These are phyloP conservation scores for Ligdia adustata DNA, from an alignment of 2,888 invertebrate species.

Conservation along the genomic window DNA sequence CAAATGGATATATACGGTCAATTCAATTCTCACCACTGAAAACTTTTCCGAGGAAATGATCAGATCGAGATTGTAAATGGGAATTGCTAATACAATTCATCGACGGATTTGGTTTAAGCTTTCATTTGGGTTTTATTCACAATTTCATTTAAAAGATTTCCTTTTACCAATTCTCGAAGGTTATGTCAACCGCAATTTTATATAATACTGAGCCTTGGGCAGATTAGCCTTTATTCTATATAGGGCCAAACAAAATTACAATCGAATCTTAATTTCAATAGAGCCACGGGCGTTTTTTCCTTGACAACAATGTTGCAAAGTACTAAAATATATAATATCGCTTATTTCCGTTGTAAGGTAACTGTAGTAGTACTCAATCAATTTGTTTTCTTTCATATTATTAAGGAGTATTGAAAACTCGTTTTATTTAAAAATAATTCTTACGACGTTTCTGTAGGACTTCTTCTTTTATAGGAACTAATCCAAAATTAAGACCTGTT, in stretches of 20 bases:
- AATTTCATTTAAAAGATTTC: slow-evolving; percentile 11
- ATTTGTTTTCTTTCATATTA: background rate
- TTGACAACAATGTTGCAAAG: slow-evolving; percentile 16
- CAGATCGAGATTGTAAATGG: background rate
- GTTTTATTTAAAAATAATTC: too few relatives aligned
- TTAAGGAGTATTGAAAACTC: too few relatives aligned
- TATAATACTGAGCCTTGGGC: slow-evolving; percentile 10
- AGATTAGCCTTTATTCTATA: slow-evolving; percentile 18
- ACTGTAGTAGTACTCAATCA: background rate
- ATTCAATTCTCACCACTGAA: too few relatives aligned
- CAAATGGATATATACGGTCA: too few relatives aligned
- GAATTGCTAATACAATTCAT: slow-evolving; percentile 13
- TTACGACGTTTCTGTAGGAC: too few relatives aligned
- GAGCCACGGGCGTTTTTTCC: slow-evolving; percentile 12
- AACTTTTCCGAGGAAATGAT: too few relatives aligned
- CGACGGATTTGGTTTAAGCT: slow-evolving; percentile 8
- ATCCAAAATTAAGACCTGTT: too few relatives aligned
- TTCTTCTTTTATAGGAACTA: too few relatives aligned
- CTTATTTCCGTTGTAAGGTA: too few relatives aligned
- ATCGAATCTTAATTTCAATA: slow-evolving; percentile 27
- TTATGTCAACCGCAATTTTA: slow-evolving; percentile 22
- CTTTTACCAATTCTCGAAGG: slow-evolving; percentile 6
- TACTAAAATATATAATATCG: too few relatives aligned
- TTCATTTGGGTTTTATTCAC: slow-evolving; percentile 5
- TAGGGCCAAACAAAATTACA: slow-evolving; percentile 16